Conservation (phyloP, 2,888 invertebrate genomes). For the Nebria brevicollis region DNA sequence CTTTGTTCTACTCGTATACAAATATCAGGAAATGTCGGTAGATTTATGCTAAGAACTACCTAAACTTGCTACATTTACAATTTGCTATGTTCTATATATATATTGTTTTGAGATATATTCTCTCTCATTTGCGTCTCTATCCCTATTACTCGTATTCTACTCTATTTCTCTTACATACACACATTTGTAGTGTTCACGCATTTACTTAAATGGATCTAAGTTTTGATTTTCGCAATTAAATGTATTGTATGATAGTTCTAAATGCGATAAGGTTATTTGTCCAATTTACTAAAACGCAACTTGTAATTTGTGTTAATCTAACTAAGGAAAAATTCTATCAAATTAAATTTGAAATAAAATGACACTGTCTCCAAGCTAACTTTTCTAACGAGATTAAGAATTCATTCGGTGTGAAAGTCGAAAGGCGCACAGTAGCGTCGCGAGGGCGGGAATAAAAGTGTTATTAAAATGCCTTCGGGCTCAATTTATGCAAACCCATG, state of each 20-base stretch:
- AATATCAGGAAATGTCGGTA: constrained; percentile 15
- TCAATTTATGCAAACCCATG: not conserved
- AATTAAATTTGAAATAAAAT: constrained; percentile 1
- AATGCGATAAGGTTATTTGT: not conserved
- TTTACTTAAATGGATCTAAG: too few species aligned
- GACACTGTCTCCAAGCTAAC: not conserved
- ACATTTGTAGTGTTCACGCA: too few species aligned
- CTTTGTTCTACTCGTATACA: constrained; percentile 11
- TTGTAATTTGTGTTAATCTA: not conserved
- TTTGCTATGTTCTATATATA: constrained; percentile 11
- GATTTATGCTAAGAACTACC: constrained; percentile 42
- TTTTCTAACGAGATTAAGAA: constrained; percentile 1
- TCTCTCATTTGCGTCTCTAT: constrained; percentile 3
- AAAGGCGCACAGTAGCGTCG: not conserved
- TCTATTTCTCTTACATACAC: not conserved
- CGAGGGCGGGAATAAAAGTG: not conserved
- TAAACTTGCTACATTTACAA: constrained; percentile 37
- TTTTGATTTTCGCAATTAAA: too few species aligned
- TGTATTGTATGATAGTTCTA: too few species aligned
- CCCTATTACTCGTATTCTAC: constrained; percentile 6
- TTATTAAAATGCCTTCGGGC: not conserved
- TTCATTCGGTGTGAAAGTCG: not conserved
- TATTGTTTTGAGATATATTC: constrained; percentile 43
- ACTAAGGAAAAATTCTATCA: not conserved
- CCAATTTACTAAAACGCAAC: not conserved